Evolutionary conservation across 2,888 invertebrate genomes (phyloP).

Genomic region (Zygothrica quintamaculata): DNA sequence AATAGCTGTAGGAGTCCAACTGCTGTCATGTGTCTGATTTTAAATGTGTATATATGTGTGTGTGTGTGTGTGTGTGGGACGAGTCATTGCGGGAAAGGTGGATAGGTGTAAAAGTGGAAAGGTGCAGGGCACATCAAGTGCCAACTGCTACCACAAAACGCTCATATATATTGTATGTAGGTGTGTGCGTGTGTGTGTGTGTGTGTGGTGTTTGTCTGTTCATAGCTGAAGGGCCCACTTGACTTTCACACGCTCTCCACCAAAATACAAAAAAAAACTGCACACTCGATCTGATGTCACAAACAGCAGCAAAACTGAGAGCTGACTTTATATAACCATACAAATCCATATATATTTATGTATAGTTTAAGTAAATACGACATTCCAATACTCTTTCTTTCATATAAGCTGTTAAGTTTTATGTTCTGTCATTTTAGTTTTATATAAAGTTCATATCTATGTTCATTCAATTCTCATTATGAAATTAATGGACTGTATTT

Average conservation of each 20-base stretch:
- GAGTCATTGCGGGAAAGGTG: no score
- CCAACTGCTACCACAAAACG: conserved; percentile 65
- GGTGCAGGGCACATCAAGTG: conserved; percentile 64
- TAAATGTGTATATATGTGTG: conserved; percentile 1
- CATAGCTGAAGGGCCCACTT: conserved; percentile 62
- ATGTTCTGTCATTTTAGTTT: neutral
- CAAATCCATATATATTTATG: neutral
- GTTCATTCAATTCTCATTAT: conserved; percentile 19
- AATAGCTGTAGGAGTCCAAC: neutral
- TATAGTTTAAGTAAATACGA: neutral
- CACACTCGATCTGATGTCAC: conserved; percentile 69
- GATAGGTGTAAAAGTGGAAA: conserved; percentile 28
- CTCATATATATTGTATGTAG: conserved; percentile 43
- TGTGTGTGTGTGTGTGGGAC: neutral
- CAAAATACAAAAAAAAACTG: no score
- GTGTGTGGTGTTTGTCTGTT: conserved; percentile 19
- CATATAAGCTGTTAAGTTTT: no score
- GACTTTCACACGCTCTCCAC: conserved; percentile 66
- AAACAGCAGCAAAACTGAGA: conserved; percentile 51
- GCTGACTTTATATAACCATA: conserved; percentile 32
- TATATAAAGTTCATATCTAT: conserved; percentile 1
- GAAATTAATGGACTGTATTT: neutral
- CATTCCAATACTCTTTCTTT: neutral
- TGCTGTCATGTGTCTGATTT: conserved; percentile 14
- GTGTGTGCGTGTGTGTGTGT: conserved; percentile 16